These are phyloP conservation scores for Melanaphis sacchari DNA, from an alignment of 1,140 invertebrate species.

Conservation along the genomic window DNA sequence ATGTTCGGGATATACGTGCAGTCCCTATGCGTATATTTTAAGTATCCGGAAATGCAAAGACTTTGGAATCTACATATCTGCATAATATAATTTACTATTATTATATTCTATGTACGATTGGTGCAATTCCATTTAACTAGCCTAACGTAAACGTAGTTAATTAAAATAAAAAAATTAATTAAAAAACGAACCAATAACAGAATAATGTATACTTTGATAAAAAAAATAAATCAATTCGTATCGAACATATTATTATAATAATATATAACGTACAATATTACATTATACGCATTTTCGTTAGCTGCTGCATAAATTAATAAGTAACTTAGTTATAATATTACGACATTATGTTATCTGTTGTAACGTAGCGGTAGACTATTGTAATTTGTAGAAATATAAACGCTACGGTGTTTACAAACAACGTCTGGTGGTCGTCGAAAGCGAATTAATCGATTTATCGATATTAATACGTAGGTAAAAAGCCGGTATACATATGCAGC, in stretches of 20 bases:
- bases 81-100: neutral
- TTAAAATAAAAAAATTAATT: neutral
- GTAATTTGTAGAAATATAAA: neutral
- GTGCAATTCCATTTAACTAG: neutral
- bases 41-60: neutral
- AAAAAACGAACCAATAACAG: neutral
- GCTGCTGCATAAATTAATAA: neutral
- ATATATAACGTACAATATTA: neutral
- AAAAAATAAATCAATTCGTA: neutral
- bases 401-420: slow-evolving; percentile 10
- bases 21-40: neutral
- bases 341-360: neutral
- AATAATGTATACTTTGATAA: neutral
- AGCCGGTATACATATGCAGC: neutral
- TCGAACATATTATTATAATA: neutral
- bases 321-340: neutral
- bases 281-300: neutral
- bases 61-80: neutral
- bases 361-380: neutral
- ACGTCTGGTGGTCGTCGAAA: neutral
- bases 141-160: neutral
- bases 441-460: neutral
- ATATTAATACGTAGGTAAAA: neutral
- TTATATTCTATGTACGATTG: neutral
- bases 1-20: neutral